Conservation (phyloP, 2,888 invertebrate genomes). For the Dichetophora obliterata region DNA sequence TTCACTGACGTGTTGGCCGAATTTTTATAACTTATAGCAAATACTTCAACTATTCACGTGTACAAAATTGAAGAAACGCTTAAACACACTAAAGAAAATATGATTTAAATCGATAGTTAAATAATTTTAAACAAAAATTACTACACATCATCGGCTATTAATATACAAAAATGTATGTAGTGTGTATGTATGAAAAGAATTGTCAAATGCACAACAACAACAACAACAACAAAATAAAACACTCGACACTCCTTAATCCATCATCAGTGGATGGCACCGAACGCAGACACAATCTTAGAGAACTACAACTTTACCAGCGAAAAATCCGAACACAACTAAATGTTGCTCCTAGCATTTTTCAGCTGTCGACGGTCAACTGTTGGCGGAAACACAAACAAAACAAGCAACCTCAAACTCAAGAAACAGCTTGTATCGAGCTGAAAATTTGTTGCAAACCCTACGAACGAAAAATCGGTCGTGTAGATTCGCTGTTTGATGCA, state of each 20-base stretch:
- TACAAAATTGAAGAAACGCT: not conserved
- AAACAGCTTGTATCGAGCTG: not conserved
- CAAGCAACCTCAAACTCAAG: slow-evolving; percentile 1
- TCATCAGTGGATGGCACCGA: not conserved
- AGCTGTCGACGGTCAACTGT: not conserved
- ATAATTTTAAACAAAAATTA: not conserved
- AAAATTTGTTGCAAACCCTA: too few species aligned
- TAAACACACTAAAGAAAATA: too few species aligned
- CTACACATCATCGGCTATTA: slow-evolving; percentile 2
- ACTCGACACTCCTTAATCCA: slow-evolving; percentile 6
- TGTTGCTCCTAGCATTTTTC: slow-evolving; percentile 3
- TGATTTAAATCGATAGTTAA: not conserved
- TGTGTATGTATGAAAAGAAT: not conserved
- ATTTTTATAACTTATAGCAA: not conserved
- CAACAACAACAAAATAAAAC: too few species aligned
- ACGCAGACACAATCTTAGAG: too few species aligned
- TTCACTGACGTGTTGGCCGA: not conserved
- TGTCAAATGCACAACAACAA: slow-evolving; percentile 4
- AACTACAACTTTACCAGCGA: slow-evolving; percentile 6
- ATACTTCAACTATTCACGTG: not conserved
- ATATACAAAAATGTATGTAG: not conserved
- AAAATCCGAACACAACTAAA: slow-evolving; percentile 26
- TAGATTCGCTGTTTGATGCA: too few species aligned
- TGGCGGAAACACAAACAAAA: not conserved
- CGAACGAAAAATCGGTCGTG: too few species aligned